Conservation (phyloP, 1,140 invertebrate species). For the Bombyx mori region ASM3026992v2 NC_085124.1:12165001-12165500, state of each 20-base stretch:
- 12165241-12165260: background rate
- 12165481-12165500: conserved; percentile 37
- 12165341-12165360: conserved; percentile 27
- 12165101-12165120: background rate
- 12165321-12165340: conserved; percentile 21
- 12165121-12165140: background rate
- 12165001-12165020: too few relatives aligned
- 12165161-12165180: too few relatives aligned
- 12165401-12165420: conserved; percentile 25
- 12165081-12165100: too few relatives aligned
- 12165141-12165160: too few relatives aligned
- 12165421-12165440: conserved; percentile 22
- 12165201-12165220: background rate
- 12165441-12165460: conserved; percentile 36
- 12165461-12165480: conserved; percentile 33
- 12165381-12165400: conserved; percentile 14
- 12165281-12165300: background rate
- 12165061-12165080: too few relatives aligned
- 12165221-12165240: background rate
- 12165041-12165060: too few relatives aligned
- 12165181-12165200: background rate
- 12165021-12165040: too few relatives aligned
- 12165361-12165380: conserved; percentile 15
- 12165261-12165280: background rate
- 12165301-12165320: background rate